These are phyloP conservation scores for Tiphia femorata DNA, from an alignment of 2,888 invertebrate species.

Conservation along the genomic window DNA sequence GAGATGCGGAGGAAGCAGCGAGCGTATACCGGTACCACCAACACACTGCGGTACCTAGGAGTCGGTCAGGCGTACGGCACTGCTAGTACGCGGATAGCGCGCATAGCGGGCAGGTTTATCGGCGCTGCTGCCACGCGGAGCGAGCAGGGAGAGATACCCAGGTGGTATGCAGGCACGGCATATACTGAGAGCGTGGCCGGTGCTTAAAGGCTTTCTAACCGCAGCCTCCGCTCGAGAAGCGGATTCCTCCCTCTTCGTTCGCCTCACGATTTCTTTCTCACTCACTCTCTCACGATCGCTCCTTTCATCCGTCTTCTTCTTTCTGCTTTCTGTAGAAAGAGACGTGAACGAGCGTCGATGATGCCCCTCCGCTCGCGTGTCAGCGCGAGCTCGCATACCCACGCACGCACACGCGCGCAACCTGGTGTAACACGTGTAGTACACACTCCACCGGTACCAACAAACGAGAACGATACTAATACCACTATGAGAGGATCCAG, in stretches of 20 bases:
- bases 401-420: too few species aligned
- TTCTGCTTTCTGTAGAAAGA: too few species aligned
- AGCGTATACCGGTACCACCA: slow-evolving; percentile 6
- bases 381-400: too few species aligned
- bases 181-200: slow-evolving; percentile 35
- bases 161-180: slow-evolving; percentile 35
- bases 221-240: slow-evolving; percentile 51
- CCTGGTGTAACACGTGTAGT: too few species aligned
- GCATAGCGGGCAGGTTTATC: slow-evolving; percentile 38
- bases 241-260: slow-evolving; percentile 10
- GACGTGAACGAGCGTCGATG: too few species aligned
- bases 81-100: slow-evolving; percentile 35
- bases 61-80: slow-evolving; percentile 36
- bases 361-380: too few species aligned
- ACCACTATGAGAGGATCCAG: too few species aligned
- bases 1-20: neutral
- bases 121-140: slow-evolving; percentile 4
- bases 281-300: slow-evolving; percentile 48
- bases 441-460: too few species aligned
- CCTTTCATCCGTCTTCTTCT: slow-evolving; percentile 67
- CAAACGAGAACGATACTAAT: too few species aligned
- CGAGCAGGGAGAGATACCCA: slow-evolving; percentile 25
- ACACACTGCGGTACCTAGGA: neutral
- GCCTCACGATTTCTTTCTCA: slow-evolving; percentile 11
- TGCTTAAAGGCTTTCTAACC: slow-evolving; percentile 59